Evolutionary conservation across 2,888 invertebrate genomes (phyloP), one percentile per base, ranked within the genome.

Genomic region (Hybos culiciformis): DNA sequence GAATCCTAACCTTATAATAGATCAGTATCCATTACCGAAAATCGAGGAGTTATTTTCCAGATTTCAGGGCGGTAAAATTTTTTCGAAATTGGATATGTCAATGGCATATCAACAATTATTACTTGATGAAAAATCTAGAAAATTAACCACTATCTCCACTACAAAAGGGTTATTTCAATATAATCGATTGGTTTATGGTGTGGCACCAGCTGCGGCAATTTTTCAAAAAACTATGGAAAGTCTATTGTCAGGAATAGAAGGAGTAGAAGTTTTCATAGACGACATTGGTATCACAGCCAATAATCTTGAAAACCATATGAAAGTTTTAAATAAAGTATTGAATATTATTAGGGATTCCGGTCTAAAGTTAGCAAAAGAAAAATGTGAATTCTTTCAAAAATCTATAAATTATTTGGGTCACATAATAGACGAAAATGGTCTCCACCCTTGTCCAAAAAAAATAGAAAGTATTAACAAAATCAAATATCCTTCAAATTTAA

Each of bases 101-200:
- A 49, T 53, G 15, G 57, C 59, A 2, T 61, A 57, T 41, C 55
- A 57, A 44, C 60, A 62, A 48, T 44, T 59, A 8, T 52, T 50
- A 38, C 34, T 60, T 12, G 52, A 55, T 11, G 56, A 58, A 23
- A 44, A 50, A 24, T 49, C 49, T 3, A 48, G 46, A 19, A 48
- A n/a, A n/a, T n/a, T n/a, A n/a, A n/a, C n/a, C n/a, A n/a, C n/a
- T n/a, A n/a, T n/a, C n/a, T n/a, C n/a, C 19, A 51, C n/a, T 52
- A 52, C 17, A 44, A 56, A 20, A 46, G 33, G 40, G 19, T 21
- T 40, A 12, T 40, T 29, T 33, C 26, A 17, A 14, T 40, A 40
- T 14, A 40, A n/a, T 17, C 6, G 41, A 20, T 5, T 59, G 17
- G 55, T 58, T 4, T 59, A 52, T 48, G 59, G 60, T 2, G 55